Conservation (phyloP, 2,113 vertebrate genomes). For the Serilophus lunatus region DNA sequence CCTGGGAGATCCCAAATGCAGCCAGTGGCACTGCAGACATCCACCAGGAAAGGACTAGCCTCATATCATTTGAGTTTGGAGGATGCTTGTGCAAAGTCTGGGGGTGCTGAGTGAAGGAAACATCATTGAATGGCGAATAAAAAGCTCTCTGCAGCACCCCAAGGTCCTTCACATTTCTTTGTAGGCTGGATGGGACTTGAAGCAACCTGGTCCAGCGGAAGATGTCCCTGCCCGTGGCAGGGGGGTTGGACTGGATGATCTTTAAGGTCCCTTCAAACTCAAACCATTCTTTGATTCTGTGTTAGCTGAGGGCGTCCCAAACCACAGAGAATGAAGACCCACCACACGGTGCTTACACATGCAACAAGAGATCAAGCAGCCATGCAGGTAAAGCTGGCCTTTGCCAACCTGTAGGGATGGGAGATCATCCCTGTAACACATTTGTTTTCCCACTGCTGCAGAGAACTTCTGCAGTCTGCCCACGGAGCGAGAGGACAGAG, state of each 20-base stretch:
- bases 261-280: not conserved
- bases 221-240: not conserved
- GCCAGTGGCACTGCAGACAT: not conserved
- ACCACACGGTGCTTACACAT: rapidly evolving
- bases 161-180: not conserved
- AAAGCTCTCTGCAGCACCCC: not conserved
- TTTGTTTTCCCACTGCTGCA: rapidly evolving
- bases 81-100: not conserved
- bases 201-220: not conserved
- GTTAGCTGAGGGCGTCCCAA: not conserved
- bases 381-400: not conserved
- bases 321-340: not conserved
- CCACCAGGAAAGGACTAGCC: not conserved
- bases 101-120: not conserved
- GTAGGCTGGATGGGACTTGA: not conserved
- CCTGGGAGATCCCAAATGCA: not conserved
- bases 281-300: not conserved
- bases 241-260: not conserved
- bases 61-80: rapidly evolving
- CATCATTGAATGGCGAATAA: not conserved
- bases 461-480: not conserved
- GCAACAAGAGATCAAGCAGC: not conserved
- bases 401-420: not conserved
- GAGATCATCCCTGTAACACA: not conserved
- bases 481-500: rapidly evolving